Conservation (phyloP, 2,113 vertebrate genomes). For the Blennius ocellaris region DNA sequence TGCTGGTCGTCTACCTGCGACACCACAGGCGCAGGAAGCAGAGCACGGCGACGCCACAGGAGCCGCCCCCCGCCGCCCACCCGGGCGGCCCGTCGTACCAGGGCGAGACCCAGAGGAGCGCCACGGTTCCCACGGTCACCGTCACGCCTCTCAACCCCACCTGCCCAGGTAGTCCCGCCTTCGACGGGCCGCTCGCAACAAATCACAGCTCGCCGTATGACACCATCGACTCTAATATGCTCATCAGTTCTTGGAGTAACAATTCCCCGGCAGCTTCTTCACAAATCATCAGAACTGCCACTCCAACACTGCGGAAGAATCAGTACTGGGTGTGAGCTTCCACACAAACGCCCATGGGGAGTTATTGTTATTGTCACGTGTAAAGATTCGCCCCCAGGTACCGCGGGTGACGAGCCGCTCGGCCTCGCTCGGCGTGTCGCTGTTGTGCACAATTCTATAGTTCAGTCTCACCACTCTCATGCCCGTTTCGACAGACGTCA, state of each 20-base stretch:
- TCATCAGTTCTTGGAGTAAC: conserved; percentile 81
- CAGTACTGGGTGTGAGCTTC: conserved; percentile 92
- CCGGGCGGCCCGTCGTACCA: conserved; percentile 49
- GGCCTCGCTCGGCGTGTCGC: neutral
- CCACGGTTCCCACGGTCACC: conserved; percentile 84
- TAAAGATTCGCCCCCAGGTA: neutral
- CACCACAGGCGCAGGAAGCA: conserved; percentile 82
- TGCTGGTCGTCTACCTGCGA: conserved; percentile 80
- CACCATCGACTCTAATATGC: conserved; percentile 56
- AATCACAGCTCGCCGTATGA: conserved; percentile 43
- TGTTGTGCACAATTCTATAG: too few relatives aligned
- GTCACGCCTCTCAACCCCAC: conserved; percentile 86
- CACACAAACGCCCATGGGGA: neutral
- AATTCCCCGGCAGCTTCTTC: conserved; percentile 81
- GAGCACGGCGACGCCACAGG: conserved; percentile 63
- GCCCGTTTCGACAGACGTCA: too few relatives aligned
- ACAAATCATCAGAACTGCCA: conserved; percentile 84
- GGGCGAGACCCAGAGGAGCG: conserved; percentile 77
- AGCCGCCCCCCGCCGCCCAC: conserved; percentile 25
- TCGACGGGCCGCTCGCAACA: conserved; percentile 48
- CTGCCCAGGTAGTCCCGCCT: conserved; percentile 59
- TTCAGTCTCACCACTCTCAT: too few relatives aligned
- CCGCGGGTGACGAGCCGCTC: neutral
- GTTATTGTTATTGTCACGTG: neutral
- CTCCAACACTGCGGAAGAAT: conserved; percentile 85